A percentile compares a stretch with the other conserved stretches of the same genome.
Conservation (phyloP, 1,140 invertebrate genomes). For the Grapholita molesta region DNA sequence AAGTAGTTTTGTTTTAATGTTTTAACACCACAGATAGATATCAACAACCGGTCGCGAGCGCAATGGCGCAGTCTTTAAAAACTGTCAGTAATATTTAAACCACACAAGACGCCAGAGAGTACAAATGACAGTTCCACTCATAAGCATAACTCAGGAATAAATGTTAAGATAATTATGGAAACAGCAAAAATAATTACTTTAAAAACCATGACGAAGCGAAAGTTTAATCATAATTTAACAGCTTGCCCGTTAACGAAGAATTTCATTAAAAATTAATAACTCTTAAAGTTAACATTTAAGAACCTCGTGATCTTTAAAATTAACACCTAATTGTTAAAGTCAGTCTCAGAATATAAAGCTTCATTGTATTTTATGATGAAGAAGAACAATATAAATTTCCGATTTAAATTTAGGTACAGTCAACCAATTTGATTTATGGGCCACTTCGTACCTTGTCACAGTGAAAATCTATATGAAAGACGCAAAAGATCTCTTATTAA, state of each 20-base stretch:
- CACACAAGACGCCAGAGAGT: not conserved
- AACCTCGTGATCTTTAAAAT: not conserved
- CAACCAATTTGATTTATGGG: too few species aligned
- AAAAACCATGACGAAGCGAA: not conserved
- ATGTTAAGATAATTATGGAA: constrained; percentile 9
- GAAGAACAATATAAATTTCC: too few species aligned
- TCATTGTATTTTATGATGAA: not conserved
- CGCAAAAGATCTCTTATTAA: too few species aligned
- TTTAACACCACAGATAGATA: too few species aligned
- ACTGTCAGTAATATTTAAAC: not conserved
- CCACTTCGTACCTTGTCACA: too few species aligned
- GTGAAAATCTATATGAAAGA: too few species aligned
- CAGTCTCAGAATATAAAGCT: not conserved
- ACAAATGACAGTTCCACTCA: constrained; percentile 6
- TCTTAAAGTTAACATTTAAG: not conserved
- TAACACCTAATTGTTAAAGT: not conserved
- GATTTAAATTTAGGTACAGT: too few species aligned
- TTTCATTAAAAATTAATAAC: not conserved
- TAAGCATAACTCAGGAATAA: constrained; percentile 12
- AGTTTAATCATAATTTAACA: constrained; percentile 5
- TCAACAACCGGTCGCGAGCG: not conserved
- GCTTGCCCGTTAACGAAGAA: not conserved
- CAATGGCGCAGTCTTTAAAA: not conserved
- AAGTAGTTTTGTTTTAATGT: too few species aligned
- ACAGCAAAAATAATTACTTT: not conserved